Conservation (phyloP, 2,113 vertebrate species). For the Hiodon tergisus region DNA sequence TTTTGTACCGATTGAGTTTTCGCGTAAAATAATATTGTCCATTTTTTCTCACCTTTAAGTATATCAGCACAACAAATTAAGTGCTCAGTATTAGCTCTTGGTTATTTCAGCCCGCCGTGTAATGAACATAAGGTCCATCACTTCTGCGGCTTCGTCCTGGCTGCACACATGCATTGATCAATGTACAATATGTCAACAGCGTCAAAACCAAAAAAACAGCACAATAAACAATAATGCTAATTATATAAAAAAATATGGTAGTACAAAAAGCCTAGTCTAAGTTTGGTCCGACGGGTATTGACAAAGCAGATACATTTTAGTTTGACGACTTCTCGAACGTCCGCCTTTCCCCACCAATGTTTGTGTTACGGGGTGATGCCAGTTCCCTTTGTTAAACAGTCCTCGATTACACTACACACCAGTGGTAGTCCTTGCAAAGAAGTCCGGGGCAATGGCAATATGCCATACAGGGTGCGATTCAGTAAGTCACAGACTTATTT, state of each 20-base stretch:
- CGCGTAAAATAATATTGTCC: background rate
- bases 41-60: background rate
- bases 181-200: background rate
- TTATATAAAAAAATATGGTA: constrained; percentile 1
- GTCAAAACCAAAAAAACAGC: constrained; percentile 4
- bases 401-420: constrained; percentile 16
- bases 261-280: constrained; percentile 6
- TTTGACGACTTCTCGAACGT: no score
- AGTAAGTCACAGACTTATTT: constrained; percentile 59
- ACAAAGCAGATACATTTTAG: background rate
- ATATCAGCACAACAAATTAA: constrained; percentile 28
- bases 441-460: constrained; percentile 53
- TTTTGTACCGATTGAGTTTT: background rate
- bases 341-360: no score
- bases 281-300: constrained; percentile 11
- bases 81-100: constrained; percentile 48
- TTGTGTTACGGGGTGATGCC: background rate
- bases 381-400: constrained; percentile 5
- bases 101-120: constrained; percentile 12
- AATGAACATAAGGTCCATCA: constrained; percentile 16
- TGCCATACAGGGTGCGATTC: constrained; percentile 55
- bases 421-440: constrained; percentile 28
- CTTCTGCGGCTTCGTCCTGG: constrained; percentile 4
- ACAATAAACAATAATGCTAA: constrained; percentile 5
- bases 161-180: background rate